Percentiles rank a stretch among this genome's conserved stretches.
Conservation (phyloP, 2,888 invertebrate species). For the Chrysolina americana region DNA sequence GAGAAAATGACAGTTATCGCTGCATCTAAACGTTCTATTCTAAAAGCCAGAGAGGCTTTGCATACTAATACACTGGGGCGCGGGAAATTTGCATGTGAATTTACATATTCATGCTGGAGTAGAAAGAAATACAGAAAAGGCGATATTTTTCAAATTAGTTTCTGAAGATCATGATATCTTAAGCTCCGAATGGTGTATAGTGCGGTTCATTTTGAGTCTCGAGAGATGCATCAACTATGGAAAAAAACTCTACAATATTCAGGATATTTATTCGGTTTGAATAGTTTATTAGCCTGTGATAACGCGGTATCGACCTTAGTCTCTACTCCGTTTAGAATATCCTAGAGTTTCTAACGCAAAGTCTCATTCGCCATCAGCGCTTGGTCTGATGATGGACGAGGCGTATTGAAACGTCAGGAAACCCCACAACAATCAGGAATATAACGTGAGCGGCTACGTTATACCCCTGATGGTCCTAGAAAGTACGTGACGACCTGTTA, state of each 20-base stretch:
- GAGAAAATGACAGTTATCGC: constrained; percentile 63
- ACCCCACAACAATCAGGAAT: too few species aligned
- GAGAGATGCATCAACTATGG: not conserved
- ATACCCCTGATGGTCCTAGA: too few species aligned
- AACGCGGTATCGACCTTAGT: too few species aligned
- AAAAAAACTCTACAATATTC: not conserved
- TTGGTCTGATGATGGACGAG: too few species aligned
- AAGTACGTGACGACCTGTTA: too few species aligned
- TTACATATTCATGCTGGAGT: constrained; percentile 46
- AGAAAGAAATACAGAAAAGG: constrained; percentile 43
- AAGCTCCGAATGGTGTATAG: not conserved
- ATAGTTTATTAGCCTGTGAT: too few species aligned
- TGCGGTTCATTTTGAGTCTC: constrained; percentile 3
- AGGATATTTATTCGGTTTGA: too few species aligned
- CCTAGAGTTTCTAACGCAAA: too few species aligned
- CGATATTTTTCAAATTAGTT: constrained; percentile 34
- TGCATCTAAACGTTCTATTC: constrained; percentile 56
- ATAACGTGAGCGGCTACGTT: too few species aligned
- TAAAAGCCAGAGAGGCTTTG: constrained; percentile 49
- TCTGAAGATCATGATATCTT: constrained; percentile 17
- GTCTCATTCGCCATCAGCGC: too few species aligned
- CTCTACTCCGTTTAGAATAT: too few species aligned
- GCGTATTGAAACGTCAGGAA: too few species aligned
- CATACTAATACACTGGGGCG: constrained; percentile 46
- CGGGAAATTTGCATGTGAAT: constrained; percentile 45